These are phyloP conservation scores for Acanthisitta chloris DNA, from an alignment of 2,113 vertebrate genomes.

Conservation along the genomic window DNA sequence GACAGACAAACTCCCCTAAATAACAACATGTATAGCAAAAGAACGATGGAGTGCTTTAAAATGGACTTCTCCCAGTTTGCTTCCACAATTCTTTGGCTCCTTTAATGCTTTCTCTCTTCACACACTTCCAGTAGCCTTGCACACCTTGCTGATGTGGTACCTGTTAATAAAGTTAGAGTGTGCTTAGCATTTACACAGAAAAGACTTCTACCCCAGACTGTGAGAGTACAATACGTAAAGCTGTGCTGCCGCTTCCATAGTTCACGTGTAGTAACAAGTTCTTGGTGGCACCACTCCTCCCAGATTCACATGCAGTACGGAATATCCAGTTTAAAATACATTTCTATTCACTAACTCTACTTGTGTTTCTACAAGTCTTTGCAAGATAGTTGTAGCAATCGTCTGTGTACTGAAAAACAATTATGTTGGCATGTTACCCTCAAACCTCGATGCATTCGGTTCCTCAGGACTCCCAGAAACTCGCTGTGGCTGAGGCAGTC, in stretches of 20 bases:
- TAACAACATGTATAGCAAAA: background rate
- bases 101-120: constrained; percentile 92
- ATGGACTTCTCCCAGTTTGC: constrained; percentile 76
- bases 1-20: background rate
- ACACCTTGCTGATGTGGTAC: constrained; percentile 84
- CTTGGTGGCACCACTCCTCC: background rate
- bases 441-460: constrained; percentile 90
- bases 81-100: constrained; percentile 89
- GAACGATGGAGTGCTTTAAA: constrained; percentile 65
- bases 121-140: constrained; percentile 94
- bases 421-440: constrained; percentile 76
- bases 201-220: background rate
- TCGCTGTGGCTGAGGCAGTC: constrained; percentile 93
- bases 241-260: background rate
- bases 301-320: background rate
- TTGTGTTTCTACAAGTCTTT: background rate
- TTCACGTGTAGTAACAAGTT: background rate
- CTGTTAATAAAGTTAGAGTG: constrained; percentile 68
- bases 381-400: background rate
- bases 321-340: background rate
- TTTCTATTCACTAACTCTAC: background rate
- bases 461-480: constrained; percentile 90
- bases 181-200: background rate
- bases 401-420: background rate
- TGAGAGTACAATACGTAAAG: background rate